Conservation (phyloP, 35 echinoderm and acorn worm genomes). For the Lytechinus pictus region DNA sequence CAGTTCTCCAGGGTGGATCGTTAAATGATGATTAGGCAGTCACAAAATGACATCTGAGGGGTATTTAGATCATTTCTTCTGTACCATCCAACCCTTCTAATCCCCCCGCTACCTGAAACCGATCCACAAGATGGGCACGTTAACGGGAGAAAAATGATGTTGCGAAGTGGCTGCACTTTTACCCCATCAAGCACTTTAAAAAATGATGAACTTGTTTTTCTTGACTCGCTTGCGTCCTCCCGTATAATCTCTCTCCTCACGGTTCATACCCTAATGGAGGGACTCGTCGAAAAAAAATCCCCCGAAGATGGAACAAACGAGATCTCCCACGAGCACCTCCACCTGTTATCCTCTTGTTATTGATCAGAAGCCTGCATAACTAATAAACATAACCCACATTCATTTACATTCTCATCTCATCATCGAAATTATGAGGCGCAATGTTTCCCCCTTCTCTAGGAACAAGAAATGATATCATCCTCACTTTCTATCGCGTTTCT, state of each 20-base stretch:
- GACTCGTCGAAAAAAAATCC: background rate
- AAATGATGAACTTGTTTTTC: slow-evolving; percentile 20
- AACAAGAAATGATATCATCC: background rate
- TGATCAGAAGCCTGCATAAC: background rate
- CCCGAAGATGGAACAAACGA: background rate
- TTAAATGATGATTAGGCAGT: background rate
- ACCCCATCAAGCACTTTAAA: background rate
- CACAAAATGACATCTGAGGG: background rate
- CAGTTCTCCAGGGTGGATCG: background rate
- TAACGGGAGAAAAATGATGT: background rate
- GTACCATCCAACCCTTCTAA: background rate
- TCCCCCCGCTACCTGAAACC: background rate
- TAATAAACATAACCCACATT: slow-evolving; percentile 6
- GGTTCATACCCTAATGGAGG: background rate
- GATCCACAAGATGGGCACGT: background rate
- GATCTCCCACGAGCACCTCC: background rate
- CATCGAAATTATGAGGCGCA: background rate
- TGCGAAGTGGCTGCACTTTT: background rate
- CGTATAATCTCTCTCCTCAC: slow-evolving; percentile 1
- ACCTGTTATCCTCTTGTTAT: background rate
- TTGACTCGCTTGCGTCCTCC: background rate
- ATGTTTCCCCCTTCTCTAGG: background rate
- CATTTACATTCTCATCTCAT: background rate
- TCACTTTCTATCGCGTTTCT: background rate
- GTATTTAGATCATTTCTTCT: background rate